A percentile compares a stretch with the other conserved stretches of the same genome.
Evolutionary conservation across 2,888 invertebrate species (phyloP).

Genomic region (Cyrtodaria siliqua): DNA sequence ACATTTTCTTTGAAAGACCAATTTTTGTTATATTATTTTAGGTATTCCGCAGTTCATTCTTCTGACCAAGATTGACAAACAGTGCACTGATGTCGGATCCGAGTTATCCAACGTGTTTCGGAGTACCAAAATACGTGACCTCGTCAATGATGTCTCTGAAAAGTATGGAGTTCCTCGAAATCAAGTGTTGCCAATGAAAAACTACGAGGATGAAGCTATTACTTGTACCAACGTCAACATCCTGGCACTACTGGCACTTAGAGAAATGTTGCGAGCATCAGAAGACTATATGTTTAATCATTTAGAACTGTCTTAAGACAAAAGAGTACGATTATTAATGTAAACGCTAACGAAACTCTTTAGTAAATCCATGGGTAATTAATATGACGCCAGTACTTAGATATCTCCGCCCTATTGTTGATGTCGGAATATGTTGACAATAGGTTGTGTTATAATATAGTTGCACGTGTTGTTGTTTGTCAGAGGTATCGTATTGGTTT

Average conservation of each 20-base stretch:
- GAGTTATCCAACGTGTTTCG: slow-evolving; percentile 32
- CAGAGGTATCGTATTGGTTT: no score
- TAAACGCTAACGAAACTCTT: no score
- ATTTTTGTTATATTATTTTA: slow-evolving; percentile 1
- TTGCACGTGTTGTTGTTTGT: no score
- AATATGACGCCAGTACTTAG: no score
- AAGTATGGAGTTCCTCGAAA: slow-evolving; percentile 4
- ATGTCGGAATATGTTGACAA: no score
- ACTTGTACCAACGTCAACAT: slow-evolving; percentile 4
- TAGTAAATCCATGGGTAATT: no score
- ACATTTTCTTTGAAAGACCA: neutral
- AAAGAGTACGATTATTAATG: no score
- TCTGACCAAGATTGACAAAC: slow-evolving; percentile 61
- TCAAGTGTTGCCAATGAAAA: slow-evolving; percentile 17
- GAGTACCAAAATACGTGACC: slow-evolving; percentile 23
- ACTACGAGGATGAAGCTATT: slow-evolving; percentile 7
- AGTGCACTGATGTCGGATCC: slow-evolving; percentile 39
- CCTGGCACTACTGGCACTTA: neutral
- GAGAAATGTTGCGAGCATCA: neutral
- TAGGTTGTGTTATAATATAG: no score
- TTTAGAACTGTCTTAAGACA: no score
- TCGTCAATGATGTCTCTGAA: slow-evolving; percentile 21
- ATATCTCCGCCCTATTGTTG: no score
- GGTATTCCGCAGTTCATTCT: slow-evolving; percentile 50
- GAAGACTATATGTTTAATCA: neutral